Conservation (phyloP, 2,113 vertebrate species). For the Syrrhaptes paradoxus region DNA sequence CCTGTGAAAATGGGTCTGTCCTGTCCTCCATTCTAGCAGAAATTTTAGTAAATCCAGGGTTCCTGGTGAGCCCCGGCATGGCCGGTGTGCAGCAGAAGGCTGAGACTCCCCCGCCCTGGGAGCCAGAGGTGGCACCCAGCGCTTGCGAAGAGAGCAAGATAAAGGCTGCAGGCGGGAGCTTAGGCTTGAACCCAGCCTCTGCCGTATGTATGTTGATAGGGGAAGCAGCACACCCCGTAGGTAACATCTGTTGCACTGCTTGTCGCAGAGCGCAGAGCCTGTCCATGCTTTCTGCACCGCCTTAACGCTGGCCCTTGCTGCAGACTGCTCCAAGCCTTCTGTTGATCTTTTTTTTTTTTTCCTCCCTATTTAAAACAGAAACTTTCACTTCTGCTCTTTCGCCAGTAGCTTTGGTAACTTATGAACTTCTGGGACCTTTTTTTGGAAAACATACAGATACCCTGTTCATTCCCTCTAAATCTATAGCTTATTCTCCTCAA, state of each 20-base stretch:
- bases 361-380: background rate
- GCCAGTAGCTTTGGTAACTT: background rate
- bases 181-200: background rate
- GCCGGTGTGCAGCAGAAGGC: accelerated
- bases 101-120: background rate
- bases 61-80: accelerated
- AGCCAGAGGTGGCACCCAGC: background rate
- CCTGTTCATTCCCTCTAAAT: background rate
- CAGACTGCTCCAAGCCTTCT: background rate
- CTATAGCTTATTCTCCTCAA: background rate
- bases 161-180: background rate
- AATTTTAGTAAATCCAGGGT: background rate
- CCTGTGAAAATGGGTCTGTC: background rate
- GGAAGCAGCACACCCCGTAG: accelerated
- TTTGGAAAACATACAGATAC: background rate
- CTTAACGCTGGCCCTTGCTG: background rate
- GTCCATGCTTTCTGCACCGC: background rate
- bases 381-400: slow-evolving; percentile 19
- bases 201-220: background rate
- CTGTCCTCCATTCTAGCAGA: background rate
- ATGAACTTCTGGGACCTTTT: background rate
- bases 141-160: background rate
- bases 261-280: background rate
- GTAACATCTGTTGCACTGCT: background rate
- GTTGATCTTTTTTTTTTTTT: background rate